phyloP scores from a whole-genome alignment of 2,113 vertebrate species.

The Cisticola juncidis region DNA sequence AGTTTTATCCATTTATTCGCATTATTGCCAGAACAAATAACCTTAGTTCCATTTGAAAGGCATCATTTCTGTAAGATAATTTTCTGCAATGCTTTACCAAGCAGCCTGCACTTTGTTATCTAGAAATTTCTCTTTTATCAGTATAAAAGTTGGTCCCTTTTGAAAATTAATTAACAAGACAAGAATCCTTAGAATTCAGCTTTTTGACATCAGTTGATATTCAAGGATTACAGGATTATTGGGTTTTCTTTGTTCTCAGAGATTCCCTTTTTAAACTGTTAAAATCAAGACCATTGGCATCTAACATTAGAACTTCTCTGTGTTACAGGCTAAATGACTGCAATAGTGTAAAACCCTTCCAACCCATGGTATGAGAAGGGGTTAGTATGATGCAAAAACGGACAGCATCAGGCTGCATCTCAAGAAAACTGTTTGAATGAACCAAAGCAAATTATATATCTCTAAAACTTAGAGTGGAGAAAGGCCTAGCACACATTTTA shows the following conservation, averaged over 20 bases:
- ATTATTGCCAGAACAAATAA: background rate
- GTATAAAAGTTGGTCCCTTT: background rate
- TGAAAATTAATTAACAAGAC: background rate
- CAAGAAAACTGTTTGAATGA: background rate
- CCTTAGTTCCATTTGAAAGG: background rate
- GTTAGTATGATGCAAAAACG: background rate
- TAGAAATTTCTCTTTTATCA: background rate
- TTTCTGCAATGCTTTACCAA: background rate
- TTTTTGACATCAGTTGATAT: background rate
- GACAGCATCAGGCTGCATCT: background rate
- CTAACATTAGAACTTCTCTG: background rate
- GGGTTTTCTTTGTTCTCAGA: background rate
- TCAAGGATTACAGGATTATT: constrained; percentile 2
- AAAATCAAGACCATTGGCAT: background rate
- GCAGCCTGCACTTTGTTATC: background rate
- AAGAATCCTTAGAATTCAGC: background rate
- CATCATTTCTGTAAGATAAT: background rate
- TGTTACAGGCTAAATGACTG: background rate
- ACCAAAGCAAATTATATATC: background rate
- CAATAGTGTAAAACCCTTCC: background rate
- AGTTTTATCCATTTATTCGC: background rate
- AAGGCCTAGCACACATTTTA: background rate
- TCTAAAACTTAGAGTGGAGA: background rate
- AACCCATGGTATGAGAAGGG: background rate
- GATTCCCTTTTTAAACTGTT: background rate